phyloP scores from a whole-genome alignment of 1,140 invertebrate species.

The Chironomus striatipennis region DNA sequence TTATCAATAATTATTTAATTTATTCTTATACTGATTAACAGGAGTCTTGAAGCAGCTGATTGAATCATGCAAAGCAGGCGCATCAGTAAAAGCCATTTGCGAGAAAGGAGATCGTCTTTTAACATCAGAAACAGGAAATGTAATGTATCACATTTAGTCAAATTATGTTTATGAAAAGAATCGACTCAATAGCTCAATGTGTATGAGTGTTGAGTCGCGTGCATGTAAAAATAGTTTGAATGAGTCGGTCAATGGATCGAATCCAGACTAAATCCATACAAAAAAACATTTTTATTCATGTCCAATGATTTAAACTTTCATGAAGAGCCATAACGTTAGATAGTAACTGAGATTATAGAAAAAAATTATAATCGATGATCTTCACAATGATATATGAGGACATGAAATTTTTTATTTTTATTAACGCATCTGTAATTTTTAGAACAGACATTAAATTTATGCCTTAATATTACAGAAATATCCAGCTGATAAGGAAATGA shows the following conservation, averaged over 20 bases:
- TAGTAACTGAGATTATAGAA: slow-evolving; percentile 17
- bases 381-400: slow-evolving; percentile 22
- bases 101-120: slow-evolving; percentile 84
- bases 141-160: slow-evolving; percentile 37
- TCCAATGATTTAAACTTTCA: background rate
- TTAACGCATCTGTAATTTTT: background rate
- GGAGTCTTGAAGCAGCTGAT: slow-evolving; percentile 84
- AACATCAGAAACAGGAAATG: slow-evolving; percentile 85
- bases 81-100: slow-evolving; percentile 86
- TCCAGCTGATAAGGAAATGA: slow-evolving; percentile 97
- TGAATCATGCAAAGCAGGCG: slow-evolving; percentile 76
- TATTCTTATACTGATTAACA: slow-evolving; percentile 41
- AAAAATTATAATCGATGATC: slow-evolving; percentile 11
- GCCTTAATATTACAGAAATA: slow-evolving; percentile 47
- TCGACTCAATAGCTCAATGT: background rate
- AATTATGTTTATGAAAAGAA: background rate
- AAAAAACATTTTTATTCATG: background rate
- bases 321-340: slow-evolving; percentile 23
- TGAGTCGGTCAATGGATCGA: background rate
- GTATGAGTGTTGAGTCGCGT: background rate
- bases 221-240: background rate
- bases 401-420: background rate
- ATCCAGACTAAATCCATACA: background rate
- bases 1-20: background rate
- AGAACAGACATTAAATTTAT: background rate